These are phyloP conservation scores for Orthosia gothica DNA, from an alignment of 2,888 invertebrate genomes.

Conservation along the genomic window DNA sequence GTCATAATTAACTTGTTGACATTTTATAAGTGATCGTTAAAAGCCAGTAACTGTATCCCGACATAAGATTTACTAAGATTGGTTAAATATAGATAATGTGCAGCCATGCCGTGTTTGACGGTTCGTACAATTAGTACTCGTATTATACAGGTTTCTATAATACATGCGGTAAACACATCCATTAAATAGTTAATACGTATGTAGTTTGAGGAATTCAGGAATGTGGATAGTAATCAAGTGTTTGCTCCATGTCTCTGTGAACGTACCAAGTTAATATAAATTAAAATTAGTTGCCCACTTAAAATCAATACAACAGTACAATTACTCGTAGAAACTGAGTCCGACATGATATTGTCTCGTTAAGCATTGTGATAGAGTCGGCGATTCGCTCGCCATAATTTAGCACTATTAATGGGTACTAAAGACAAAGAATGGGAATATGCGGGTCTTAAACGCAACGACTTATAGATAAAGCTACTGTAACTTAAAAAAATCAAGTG, in stretches of 20 bases:
- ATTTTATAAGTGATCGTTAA: constrained; percentile 51
- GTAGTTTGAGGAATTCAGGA: constrained; percentile 39
- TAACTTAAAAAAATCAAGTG: constrained; percentile 61
- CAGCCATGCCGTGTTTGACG: constrained; percentile 24
- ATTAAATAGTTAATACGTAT: constrained; percentile 45
- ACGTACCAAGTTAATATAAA: constrained; percentile 11
- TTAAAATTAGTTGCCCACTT: constrained; percentile 17
- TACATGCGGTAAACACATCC: constrained; percentile 47
- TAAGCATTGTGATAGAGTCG: constrained; percentile 6
- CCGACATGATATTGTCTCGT: constrained; percentile 10
- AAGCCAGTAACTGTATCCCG: constrained; percentile 32
- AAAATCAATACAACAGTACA: constrained; percentile 7
- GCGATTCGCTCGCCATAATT: constrained; percentile 4
- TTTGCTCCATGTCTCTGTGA: constrained; percentile 14
- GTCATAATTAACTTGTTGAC: constrained; percentile 58
- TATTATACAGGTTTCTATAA: constrained; percentile 43
- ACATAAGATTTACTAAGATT: constrained; percentile 36
- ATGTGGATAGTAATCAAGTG: constrained; percentile 44
- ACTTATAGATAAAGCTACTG: constrained; percentile 39
- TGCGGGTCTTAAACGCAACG: constrained; percentile 19
- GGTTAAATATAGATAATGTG: constrained; percentile 43
- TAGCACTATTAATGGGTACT: not conserved
- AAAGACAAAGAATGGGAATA: constrained; percentile 24
- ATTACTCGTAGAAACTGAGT: not conserved
- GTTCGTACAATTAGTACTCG: constrained; percentile 51